phyloP scores from a whole-genome alignment of 2,797 vertebrate species.

The Bovichtus variegatus region DNA sequence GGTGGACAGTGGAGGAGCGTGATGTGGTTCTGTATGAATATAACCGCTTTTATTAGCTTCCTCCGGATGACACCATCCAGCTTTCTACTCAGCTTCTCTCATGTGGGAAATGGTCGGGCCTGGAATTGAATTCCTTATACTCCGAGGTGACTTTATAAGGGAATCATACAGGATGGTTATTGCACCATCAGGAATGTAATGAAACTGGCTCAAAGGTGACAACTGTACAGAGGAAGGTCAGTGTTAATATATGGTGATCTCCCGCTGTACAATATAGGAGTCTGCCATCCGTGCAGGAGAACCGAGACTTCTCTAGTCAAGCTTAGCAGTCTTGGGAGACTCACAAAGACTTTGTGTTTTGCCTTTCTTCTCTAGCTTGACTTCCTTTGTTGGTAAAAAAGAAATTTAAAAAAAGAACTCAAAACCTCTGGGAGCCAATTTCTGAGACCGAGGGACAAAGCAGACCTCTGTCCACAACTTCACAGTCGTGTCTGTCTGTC shows the following conservation, averaged over 20 bases:
- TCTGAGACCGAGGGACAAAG: conserved; percentile 56
- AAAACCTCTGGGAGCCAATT: conserved; percentile 72
- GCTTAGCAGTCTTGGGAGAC: conserved; percentile 55
- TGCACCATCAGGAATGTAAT: conserved; percentile 74
- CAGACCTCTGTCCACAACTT: conserved; percentile 34
- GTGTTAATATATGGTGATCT: conserved; percentile 77
- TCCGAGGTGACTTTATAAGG: conserved; percentile 72
- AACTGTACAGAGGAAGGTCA: conserved; percentile 73
- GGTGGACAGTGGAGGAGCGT: conserved; percentile 50
- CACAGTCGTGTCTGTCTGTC: not conserved
- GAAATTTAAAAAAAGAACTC: no score
- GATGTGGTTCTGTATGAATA: conserved; percentile 68
- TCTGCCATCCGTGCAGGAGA: conserved; percentile 55
- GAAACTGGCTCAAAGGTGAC: conserved; percentile 76
- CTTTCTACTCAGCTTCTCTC: conserved; percentile 53
- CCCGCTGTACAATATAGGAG: conserved; percentile 54
- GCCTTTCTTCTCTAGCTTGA: conserved; percentile 31
- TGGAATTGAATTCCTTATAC: conserved; percentile 67
- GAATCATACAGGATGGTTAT: conserved; percentile 73
- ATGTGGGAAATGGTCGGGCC: conserved; percentile 51
- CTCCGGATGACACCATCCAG: conserved; percentile 60
- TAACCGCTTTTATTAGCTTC: conserved; percentile 69
- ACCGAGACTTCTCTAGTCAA: conserved; percentile 45
- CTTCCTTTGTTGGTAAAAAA: conserved; percentile 48
- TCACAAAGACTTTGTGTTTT: conserved; percentile 46